A percentile compares a stretch with the other conserved stretches of the same genome.
phyloP scores from a whole-genome alignment of 2,888 invertebrate genomes.

The Dicyrtomina minuta region DNA sequence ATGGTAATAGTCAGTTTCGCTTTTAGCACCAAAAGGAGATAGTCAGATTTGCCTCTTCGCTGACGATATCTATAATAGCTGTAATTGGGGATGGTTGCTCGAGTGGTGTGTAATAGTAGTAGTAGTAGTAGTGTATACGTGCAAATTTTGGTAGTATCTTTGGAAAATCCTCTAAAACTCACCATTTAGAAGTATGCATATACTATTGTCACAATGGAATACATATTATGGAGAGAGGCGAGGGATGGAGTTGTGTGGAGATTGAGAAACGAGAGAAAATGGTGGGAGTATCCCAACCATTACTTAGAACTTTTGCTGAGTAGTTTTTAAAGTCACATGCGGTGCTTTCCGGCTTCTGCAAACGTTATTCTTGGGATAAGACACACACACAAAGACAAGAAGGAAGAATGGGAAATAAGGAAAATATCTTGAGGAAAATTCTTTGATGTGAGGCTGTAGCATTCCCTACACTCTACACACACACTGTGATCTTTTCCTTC shows the following conservation, averaged over 20 bases:
- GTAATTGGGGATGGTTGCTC: too few relatives aligned
- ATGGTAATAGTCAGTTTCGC: too few relatives aligned
- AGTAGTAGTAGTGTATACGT: too few relatives aligned
- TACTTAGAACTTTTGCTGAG: not conserved
- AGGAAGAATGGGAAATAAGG: constrained; percentile 17
- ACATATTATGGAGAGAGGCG: not conserved
- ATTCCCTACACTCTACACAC: not conserved
- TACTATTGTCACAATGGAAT: not conserved
- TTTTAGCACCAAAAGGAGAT: too few relatives aligned
- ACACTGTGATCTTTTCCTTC: not conserved
- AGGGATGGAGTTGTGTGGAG: not conserved
- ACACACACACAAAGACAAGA: not conserved
- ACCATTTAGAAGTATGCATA: too few relatives aligned
- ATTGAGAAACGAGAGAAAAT: not conserved
- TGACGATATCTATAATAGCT: too few relatives aligned
- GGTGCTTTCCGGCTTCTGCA: not conserved
- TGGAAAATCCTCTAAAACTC: too few relatives aligned
- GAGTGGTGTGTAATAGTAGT: too few relatives aligned
- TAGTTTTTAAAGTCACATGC: not conserved
- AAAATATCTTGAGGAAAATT: constrained; percentile 16
- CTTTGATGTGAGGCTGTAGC: constrained; percentile 11
- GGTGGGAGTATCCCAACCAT: constrained; percentile 4
- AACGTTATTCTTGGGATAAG: not conserved
- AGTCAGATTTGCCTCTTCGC: too few relatives aligned
- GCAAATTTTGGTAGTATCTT: too few relatives aligned